phyloP scores from a whole-genome alignment of 1,140 invertebrate genomes.

The Muscidifurax raptorellus region DNA sequence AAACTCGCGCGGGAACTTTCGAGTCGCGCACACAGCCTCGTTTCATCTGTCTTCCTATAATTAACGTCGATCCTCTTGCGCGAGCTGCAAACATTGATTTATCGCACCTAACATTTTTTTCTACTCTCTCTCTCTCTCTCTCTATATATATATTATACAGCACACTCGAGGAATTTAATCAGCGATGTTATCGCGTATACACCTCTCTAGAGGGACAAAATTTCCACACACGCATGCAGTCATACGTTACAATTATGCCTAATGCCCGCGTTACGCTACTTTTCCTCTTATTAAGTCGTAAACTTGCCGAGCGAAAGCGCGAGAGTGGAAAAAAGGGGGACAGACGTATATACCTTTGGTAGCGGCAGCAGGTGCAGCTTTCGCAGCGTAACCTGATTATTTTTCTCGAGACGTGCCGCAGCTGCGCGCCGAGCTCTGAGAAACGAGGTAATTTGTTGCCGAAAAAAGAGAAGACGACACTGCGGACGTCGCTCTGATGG shows the following conservation, averaged over 20 bases:
- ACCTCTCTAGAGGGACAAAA: background rate
- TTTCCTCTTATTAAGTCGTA: slow-evolving; percentile 7
- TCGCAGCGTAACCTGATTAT: slow-evolving; percentile 22
- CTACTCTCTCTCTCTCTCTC: background rate
- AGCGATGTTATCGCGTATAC: background rate
- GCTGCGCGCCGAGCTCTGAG: background rate
- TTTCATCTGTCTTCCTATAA: slow-evolving; percentile 35
- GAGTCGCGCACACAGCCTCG: background rate
- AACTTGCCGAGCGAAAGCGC: background rate
- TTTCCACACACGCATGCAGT: background rate
- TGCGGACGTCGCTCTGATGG: background rate
- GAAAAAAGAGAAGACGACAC: background rate
- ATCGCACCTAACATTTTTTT: background rate
- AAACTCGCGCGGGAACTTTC: background rate
- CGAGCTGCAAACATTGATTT: background rate
- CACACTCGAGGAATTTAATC: background rate
- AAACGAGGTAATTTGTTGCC: slow-evolving; percentile 42
- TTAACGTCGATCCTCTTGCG: slow-evolving; percentile 25
- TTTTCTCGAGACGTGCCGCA: slow-evolving; percentile 19
- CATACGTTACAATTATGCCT: background rate
- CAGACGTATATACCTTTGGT: background rate
- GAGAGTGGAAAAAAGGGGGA: background rate
- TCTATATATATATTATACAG: no score
- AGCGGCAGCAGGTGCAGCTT: background rate
- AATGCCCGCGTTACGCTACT: background rate